Percentiles rank a stretch among this genome's conserved stretches.
These are phyloP conservation scores for Seriola rivoliana DNA, from an alignment of 2,113 vertebrate species.

Conservation along the genomic window DNA sequence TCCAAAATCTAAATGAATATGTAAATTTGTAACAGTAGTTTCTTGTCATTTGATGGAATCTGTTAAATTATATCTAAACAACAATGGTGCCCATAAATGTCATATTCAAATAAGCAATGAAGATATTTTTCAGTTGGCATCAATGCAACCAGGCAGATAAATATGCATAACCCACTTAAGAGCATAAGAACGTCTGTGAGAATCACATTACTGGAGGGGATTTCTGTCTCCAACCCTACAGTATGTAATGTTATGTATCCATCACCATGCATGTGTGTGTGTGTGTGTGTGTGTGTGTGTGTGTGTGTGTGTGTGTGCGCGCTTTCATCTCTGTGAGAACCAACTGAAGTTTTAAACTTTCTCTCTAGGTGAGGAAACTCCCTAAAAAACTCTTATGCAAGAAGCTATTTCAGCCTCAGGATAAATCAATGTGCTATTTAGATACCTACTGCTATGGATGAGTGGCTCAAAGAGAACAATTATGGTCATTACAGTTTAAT, in stretches of 20 bases:
- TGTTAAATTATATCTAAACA: neutral
- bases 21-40: neutral
- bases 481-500: slow-evolving; percentile 48
- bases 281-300: slow-evolving; percentile 3
- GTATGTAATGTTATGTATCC: slow-evolving; percentile 42
- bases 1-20: too few relatives aligned
- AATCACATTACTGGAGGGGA: slow-evolving; percentile 46
- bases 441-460: slow-evolving; percentile 39
- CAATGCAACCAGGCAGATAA: slow-evolving; percentile 28
- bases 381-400: slow-evolving; percentile 43
- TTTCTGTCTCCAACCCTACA: slow-evolving; percentile 29
- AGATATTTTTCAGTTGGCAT: slow-evolving; percentile 25
- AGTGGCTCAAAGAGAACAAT: slow-evolving; percentile 44
- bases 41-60: neutral
- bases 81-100: neutral
- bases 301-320: slow-evolving; percentile 1
- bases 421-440: slow-evolving; percentile 52
- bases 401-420: slow-evolving; percentile 35
- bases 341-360: neutral
- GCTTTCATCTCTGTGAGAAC: neutral
- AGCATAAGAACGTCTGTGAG: slow-evolving; percentile 19
- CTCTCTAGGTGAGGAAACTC: slow-evolving; percentile 8
- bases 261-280: slow-evolving; percentile 1
- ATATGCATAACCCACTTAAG: slow-evolving; percentile 45
- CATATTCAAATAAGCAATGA: neutral